Conservation (phyloP, 1,140 invertebrate genomes). For the Chymomyza costata region DNA sequence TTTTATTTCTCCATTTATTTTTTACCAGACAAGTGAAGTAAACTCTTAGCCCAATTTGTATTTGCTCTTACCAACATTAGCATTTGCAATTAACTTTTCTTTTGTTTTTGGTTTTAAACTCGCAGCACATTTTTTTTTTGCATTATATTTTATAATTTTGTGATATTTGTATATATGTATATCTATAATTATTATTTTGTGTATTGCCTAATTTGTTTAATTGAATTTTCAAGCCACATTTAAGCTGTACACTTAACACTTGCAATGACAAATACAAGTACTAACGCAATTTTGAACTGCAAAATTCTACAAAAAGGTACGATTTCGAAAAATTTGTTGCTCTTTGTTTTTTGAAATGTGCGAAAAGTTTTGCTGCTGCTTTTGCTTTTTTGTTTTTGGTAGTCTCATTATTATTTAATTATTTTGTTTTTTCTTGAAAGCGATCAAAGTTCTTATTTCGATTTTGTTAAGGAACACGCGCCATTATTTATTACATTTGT, state of each 20-base stretch:
- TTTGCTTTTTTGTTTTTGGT: too few species aligned
- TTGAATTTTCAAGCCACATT: conserved; percentile 27
- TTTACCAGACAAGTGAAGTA: conserved; percentile 48
- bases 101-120: conserved; percentile 43
- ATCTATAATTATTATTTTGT: conserved; percentile 29
- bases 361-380: too few species aligned
- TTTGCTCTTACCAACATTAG: conserved; percentile 24
- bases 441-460: too few species aligned
- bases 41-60: conserved; percentile 21
- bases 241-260: conserved; percentile 45
- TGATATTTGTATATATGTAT: too few species aligned
- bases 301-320: conserved; percentile 74
- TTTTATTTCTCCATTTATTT: conserved; percentile 38
- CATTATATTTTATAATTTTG: conserved; percentile 12
- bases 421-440: conserved; percentile 18
- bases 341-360: conserved; percentile 27
- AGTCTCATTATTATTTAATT: conserved; percentile 17
- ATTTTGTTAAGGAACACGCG: conserved; percentile 60
- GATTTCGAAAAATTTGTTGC: conserved; percentile 45
- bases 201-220: conserved; percentile 25
- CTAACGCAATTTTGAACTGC: conserved; percentile 67
- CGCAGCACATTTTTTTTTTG: conserved; percentile 15
- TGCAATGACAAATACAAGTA: conserved; percentile 47
- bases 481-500: conserved; percentile 26
- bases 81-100: conserved; percentile 21